Evolutionary conservation across 1,140 invertebrate genomes (phyloP).

Genomic region (Macrostomum lignano): DNA sequence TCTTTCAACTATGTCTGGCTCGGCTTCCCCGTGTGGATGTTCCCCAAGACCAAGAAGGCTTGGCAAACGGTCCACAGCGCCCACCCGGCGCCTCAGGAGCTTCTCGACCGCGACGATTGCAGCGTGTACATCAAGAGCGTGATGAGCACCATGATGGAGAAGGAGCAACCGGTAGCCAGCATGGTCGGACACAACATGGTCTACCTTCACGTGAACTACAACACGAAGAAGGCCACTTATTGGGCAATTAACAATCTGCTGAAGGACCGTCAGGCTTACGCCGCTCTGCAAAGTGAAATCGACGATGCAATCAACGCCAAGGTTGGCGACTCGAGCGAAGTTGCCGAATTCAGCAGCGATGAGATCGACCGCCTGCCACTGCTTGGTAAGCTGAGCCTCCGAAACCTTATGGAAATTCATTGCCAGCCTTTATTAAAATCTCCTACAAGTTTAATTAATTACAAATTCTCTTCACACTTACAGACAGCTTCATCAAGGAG

Average conservation of each 20-base stretch:
- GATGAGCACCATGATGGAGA: constrained; percentile 15
- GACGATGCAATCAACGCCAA: too few species aligned
- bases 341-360: too few species aligned
- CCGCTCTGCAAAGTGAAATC: constrained; percentile 9
- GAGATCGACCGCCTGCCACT: too few species aligned
- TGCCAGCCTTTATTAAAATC: too few species aligned
- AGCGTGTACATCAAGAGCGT: constrained; percentile 22
- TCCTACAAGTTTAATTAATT: too few species aligned
- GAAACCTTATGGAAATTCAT: too few species aligned
- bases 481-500: constrained; percentile 22
- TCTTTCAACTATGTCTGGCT: constrained; percentile 27
- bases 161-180: constrained; percentile 17
- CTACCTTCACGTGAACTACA: constrained; percentile 27
- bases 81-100: constrained; percentile 13
- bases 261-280: constrained; percentile 12
- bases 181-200: constrained; percentile 26
- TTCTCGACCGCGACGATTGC: constrained; percentile 14
- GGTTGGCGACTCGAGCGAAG: constrained; percentile 1
- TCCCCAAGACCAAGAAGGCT: constrained; percentile 17
- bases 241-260: constrained; percentile 19
- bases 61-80: constrained; percentile 14
- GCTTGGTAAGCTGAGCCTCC: too few species aligned
- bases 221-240: constrained; percentile 20
- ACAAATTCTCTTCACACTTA: constrained; percentile 8
- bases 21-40: constrained; percentile 17